Evolutionary conservation across 2,888 invertebrate species (phyloP), one percentile per base, ranked within the genome.

Genomic region (Ceratothoa steindachneri): DNA sequence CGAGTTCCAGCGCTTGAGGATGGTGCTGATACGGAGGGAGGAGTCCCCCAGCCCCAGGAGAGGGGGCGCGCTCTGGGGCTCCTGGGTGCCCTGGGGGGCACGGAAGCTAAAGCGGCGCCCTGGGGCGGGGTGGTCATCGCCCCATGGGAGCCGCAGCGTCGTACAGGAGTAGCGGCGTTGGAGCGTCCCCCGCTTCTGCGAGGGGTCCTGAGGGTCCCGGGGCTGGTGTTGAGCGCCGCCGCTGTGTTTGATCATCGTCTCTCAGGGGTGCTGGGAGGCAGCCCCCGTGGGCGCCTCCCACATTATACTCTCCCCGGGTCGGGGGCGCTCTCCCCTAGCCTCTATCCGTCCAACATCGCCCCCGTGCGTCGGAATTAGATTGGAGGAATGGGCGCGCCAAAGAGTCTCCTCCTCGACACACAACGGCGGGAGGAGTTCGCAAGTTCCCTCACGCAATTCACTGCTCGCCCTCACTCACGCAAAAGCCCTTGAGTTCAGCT

Each of bases 21-120:
- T 77, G 30, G 77, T 77, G 77, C 69, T 72, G 65, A 74, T 72
- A 67, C 77, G 52, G 55, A 77, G 70, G 67, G 77, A 77, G n/a
- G 77, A 72, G 51, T 77, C 77, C 27, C 73, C 64, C 51, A 64
- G 29, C 53, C 29, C 19, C 64, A 19, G 29, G 65, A 31, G 53
- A 66, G 30, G 64, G 41, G 31, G 31, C 67, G 12, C 64, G 51
- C 70, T 53, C 55, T 27, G 24, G 65, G 64, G 53, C 19, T 67
- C 30, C 30, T 24, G 19, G 7, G 67, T 64, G n/a, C 31, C 5
- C 2, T 22, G n/a, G 2, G 9, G n/a, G 0, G 55, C 70, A 30
- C 64, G 27, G 30, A 31, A 30, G 22, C 60, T 60, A 60, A 53
- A n/a, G 1, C 70, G 30, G 12, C 30, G 2, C 12, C 22, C 12